phyloP scores from a whole-genome alignment of 2,113 vertebrate species.

The Erpornis zantholeuca region DNA sequence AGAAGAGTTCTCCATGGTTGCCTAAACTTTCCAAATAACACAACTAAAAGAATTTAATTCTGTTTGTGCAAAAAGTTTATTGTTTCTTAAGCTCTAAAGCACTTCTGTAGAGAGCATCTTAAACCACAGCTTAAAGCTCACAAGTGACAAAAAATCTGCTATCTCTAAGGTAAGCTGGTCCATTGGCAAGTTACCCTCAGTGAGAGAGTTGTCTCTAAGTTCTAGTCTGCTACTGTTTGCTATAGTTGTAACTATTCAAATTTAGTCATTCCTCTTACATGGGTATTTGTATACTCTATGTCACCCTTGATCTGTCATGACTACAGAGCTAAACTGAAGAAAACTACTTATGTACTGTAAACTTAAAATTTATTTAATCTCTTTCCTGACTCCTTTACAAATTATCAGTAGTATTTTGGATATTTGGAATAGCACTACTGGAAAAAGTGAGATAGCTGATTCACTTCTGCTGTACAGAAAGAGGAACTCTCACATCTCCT shows the following conservation, averaged over 20 bases:
- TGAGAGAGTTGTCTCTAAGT: neutral
- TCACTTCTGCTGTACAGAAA: neutral
- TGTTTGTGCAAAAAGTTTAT: neutral
- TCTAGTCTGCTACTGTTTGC: neutral
- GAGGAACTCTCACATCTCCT: neutral
- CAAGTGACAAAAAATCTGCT: neutral
- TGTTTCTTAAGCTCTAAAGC: neutral
- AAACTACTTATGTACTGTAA: neutral
- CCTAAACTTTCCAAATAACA: neutral
- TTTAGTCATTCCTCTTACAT: neutral
- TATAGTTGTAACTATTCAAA: neutral
- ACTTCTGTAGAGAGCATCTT: neutral
- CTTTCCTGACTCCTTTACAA: neutral
- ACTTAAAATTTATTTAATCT: neutral
- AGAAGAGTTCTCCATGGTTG: neutral
- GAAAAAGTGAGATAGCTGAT: neutral
- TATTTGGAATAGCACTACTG: neutral
- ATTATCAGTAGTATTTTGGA: neutral
- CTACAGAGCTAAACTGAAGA: neutral
- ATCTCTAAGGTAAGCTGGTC: neutral
- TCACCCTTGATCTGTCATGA: neutral
- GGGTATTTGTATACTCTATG: neutral
- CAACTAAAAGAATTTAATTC: neutral
- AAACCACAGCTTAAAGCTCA: neutral
- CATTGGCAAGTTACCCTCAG: neutral